Evolutionary conservation across 2,113 vertebrate species (phyloP), one percentile per base, ranked within the genome.

Genomic region (Semicossyphus pulcher): DNA sequence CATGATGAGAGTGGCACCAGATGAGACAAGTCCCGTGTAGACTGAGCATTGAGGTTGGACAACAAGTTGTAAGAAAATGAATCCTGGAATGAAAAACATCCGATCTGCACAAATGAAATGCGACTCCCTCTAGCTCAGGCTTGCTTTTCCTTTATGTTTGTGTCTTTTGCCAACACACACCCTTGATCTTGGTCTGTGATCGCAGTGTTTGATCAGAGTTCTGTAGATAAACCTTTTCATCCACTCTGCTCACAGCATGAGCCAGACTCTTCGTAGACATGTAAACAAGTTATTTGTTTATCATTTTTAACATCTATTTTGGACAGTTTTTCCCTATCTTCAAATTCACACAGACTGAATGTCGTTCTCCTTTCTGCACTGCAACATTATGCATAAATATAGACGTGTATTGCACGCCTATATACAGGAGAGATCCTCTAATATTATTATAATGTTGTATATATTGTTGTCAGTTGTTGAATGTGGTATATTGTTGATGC

Each of bases 271-370:
- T 66, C 47, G n/a, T 6, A 41, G 9, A 3, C 34, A 61, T 20
- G 37, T 70, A 53, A 82, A 80, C 59, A 78, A 83, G 20, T 2
- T 73, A 10, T 52, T 63, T 61, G 28, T 62, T 5, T n/a, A 10
- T 41, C 10, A 53, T 67, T 34, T 59, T 28, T 2, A 48, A 36
- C 11, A 3, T 68, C 12, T n/a, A 32, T 39, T 72, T 53, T n/a
- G 4, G 44, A 14, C 32, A 25, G 8, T 34, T 23, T 47, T 25
- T 16, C 10, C 8, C 2, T 10, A 36, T 49, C 21, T 44, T 52
- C 10, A 37, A 31, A 58, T 20, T 23, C n/a, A 36, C 25, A 21
- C 9, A 1, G 10, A 3, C 25, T n/a, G n/a, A n/a, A n/a, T n/a
- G n/a, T n/a, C n/a, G 12, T 12, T 36, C 34, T 36, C 10, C 34